These are phyloP conservation scores for Caenorhabditis sp. DNA, from an alignment of 2,888 invertebrate species.

Conservation along the genomic window DNA sequence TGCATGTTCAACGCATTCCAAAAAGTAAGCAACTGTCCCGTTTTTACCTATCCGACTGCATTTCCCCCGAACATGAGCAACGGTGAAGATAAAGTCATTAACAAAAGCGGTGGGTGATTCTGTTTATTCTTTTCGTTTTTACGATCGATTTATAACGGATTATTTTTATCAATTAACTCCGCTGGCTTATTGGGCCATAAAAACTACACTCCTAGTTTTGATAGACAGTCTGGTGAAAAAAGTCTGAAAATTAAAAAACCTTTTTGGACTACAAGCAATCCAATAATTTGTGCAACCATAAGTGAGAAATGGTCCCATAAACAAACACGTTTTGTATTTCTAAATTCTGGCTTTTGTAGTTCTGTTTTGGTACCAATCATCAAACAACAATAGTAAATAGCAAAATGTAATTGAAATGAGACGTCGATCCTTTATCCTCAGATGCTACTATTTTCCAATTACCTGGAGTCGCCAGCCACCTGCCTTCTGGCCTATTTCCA, in stretches of 20 bases:
- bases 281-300: too few species aligned
- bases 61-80: neutral
- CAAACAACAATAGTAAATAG: neutral
- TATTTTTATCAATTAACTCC: constrained; percentile 40
- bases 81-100: constrained; percentile 4
- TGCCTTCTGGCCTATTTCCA: constrained; percentile 5
- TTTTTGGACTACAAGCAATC: too few species aligned
- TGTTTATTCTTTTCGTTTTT: constrained; percentile 45
- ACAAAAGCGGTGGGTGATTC: constrained; percentile 25
- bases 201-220: constrained; percentile 2
- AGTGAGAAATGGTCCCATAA: too few species aligned
- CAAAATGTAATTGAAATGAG: constrained; percentile 4
- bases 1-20: constrained; percentile 15
- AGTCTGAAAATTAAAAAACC: too few species aligned
- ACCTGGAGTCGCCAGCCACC: constrained; percentile 11
- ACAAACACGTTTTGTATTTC: too few species aligned
- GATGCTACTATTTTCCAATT: constrained; percentile 20
- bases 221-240: neutral
- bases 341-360: neutral
- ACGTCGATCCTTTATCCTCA: neutral
- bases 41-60: neutral
- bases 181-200: neutral
- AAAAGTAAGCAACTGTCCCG: neutral
- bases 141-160: constrained; percentile 56
- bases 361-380: neutral